Base-by-base conservation (phyloP, 1,140 invertebrate species). In the Acromyrmex heyeri region DNA sequence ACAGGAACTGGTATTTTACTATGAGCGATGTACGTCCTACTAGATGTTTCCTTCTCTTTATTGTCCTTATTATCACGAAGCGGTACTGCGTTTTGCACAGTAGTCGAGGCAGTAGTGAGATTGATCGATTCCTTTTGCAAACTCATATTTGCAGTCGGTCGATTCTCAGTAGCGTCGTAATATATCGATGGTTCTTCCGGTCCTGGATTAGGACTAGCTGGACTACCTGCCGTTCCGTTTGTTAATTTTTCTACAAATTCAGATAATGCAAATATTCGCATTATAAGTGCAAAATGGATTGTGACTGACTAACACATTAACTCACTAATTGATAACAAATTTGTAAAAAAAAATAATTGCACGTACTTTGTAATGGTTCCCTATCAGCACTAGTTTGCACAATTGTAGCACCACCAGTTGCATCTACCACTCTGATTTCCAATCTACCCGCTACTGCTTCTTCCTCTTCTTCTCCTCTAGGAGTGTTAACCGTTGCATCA, bases 381-480 rank as follows among this genome's bases (percentile, higher is more conserved):
- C 93, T 95, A 67, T 95, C 95, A 14, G 93, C 93, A 72, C 91
- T 95, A 6, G 95, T 95, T 85, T 95, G 94, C 0, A 95, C 95
- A 65, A 96, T 93, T 1, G 95, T 95, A 78, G 95, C 93, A 77
- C 95, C 95, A 85, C 93, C 95, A 21, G 93, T 94, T 18, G 94
- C 93, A 75, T 96, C 95, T 55, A 98, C 96, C 38, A 98, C 97
- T 69, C 98, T 96, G 85, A 98, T 98, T 95, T 98, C 97, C 48
- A 98, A 95, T 79, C 97, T 96, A 62, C 97, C 97, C 77, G 97
- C 97, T n/a, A 98, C 96, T 4, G 97, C 96, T 73, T 96, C 95
- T 79, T 96, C 96, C 85, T 94, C 96, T 85, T 94, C 96, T 5
- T 95, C 94, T 14, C 81, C 91, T 7, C 86, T 93, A 2, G 93